Base-by-base conservation (phyloP, 35 echinoderm and acorn worm species). In the Holothuria glaberrima region DNA sequence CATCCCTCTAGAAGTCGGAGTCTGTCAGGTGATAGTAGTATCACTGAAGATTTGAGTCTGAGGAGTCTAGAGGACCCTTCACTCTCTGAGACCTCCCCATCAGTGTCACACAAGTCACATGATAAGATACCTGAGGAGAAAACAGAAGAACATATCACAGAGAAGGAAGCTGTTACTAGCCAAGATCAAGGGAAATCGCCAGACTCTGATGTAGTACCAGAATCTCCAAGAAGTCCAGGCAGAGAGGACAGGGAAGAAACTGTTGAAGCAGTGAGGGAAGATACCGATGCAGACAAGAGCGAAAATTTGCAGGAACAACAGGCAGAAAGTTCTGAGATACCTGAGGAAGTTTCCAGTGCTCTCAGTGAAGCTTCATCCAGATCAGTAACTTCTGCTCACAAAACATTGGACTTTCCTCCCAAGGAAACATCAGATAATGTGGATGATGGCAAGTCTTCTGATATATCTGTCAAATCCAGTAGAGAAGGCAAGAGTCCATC, bases 21-120 rank as follows among this genome's bases (percentile, higher is more conserved):
- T 46, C 44, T 90, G 17, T 94, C 92, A 18, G 88, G 88, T 22
- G 82, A 81, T 22, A 94, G 92, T 74, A 94, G 92, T 31, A 80
- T 94, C 0, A 89, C 78, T 30, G 79, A 90, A 90, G 79, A 90
- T 75, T 71, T 94, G 13, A 94, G 87, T 27, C 68, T 90, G 6
- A 76, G 71, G 32, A 92, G 91, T 87, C 44, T 87, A 28, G 85
- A 87, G 32, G 92, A 94, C 32, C 48, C n/a, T 6, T 94, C 92
- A 10, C 30, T 68, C 12, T 75, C 61, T 48, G 88, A 90, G 31
- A 75, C 68, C n/a, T 91, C 89, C 24, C 61, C 66, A 46, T 45
- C 77, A 24, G 44, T 46, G 46, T 68, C 75, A 1, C 89, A 56
- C 59, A 80, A 83, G 48, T 60, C 68, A 17, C 24, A 54, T 5